These are phyloP conservation scores for Nansenia antarctica DNA, from an alignment of 2,113 vertebrate genomes.

Conservation along the genomic window DNA sequence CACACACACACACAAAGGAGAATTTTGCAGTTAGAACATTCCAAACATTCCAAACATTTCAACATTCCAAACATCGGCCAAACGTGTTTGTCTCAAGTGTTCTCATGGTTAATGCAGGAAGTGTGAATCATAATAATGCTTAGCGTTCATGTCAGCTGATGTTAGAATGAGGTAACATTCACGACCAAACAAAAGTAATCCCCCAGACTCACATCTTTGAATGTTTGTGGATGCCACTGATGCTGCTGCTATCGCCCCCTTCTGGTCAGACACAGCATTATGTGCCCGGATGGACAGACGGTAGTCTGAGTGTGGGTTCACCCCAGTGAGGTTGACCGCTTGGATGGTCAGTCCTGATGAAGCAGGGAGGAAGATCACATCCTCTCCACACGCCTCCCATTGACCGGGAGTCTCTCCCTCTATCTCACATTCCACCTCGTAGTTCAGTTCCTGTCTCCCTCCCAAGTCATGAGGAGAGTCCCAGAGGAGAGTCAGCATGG, in stretches of 20 bases:
- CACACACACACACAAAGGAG: too few relatives aligned
- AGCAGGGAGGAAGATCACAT: conserved; percentile 25
- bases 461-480: conserved; percentile 61
- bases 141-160: too few relatives aligned
- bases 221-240: conserved; percentile 48
- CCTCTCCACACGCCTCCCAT: conserved; percentile 51
- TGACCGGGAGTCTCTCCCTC: background rate
- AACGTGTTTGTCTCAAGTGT: too few relatives aligned
- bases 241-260: background rate
- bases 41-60: too few relatives aligned
- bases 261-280: conserved; percentile 48
- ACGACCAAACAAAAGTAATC: background rate
- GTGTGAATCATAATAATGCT: too few relatives aligned
- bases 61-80: too few relatives aligned
- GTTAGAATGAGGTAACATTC: background rate
- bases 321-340: conserved; percentile 41
- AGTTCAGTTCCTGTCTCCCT: conserved; percentile 58
- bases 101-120: too few relatives aligned
- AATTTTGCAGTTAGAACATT: too few relatives aligned
- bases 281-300: conserved; percentile 55
- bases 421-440: conserved; percentile 53
- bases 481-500: conserved; percentile 53
- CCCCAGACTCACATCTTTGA: conserved; percentile 45
- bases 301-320: conserved; percentile 48
- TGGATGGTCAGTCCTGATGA: conserved; percentile 35